These are phyloP conservation scores for Chelidonichthys spinosus DNA, from an alignment of 2,797 vertebrate genomes.

Conservation along the genomic window DNA sequence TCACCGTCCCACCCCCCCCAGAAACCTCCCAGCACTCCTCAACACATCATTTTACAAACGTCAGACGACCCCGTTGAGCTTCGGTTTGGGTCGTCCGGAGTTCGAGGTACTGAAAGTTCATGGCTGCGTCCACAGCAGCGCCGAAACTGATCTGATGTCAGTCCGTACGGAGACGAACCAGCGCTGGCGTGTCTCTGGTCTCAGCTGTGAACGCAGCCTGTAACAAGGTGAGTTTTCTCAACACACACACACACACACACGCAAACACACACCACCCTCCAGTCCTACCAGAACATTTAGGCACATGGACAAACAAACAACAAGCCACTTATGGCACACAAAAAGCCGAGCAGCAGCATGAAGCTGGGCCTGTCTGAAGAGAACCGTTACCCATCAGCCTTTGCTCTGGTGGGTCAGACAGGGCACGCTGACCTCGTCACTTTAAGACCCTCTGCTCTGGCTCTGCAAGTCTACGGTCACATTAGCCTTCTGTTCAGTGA, in stretches of 20 bases:
- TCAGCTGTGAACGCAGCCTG: conserved; percentile 48
- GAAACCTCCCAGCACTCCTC: conserved; percentile 26
- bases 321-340: conserved; percentile 69
- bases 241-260: conserved; percentile 17
- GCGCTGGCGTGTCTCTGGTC: not conserved
- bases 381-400: conserved; percentile 46
- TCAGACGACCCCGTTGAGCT: conserved; percentile 4
- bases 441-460: not conserved
- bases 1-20: conserved; percentile 21
- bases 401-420: conserved; percentile 21
- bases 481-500: conserved; percentile 5
- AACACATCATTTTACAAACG: conserved; percentile 24
- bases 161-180: not conserved
- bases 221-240: conserved; percentile 49
- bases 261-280: conserved; percentile 13
- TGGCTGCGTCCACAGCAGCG: conserved; percentile 35
- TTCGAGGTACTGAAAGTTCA: conserved; percentile 51
- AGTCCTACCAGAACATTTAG: conserved; percentile 54
- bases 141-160: conserved; percentile 4
- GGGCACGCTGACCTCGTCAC: conserved; percentile 2
- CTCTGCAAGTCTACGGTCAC: not conserved
- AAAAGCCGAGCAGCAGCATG: conserved; percentile 37
- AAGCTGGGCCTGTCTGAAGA: conserved; percentile 7
- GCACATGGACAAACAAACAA: conserved; percentile 57
- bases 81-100: conserved; percentile 11